phyloP scores from a whole-genome alignment of 1,140 invertebrate species.

The Lepidostoma basale region DNA sequence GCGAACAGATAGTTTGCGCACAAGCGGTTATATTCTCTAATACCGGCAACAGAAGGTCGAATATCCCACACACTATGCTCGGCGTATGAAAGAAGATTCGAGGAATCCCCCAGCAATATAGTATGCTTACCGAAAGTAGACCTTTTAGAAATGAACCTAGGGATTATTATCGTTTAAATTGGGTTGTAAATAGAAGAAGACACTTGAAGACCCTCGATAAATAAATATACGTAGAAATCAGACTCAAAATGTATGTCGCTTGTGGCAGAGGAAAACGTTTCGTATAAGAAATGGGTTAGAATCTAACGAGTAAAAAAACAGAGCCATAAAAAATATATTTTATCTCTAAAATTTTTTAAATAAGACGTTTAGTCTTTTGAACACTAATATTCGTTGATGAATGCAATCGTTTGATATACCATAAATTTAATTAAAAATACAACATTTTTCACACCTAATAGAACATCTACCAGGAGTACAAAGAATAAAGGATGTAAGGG shows the following conservation, averaged over 20 bases:
- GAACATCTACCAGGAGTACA: no score
- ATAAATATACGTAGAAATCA: background rate
- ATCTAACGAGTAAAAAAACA: no score
- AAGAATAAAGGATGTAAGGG: no score
- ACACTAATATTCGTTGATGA: no score
- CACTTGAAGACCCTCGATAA: conserved; percentile 28
- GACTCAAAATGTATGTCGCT: background rate
- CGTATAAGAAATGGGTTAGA: no score
- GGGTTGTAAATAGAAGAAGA: conserved; percentile 17
- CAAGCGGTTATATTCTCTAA: conserved; percentile 8
- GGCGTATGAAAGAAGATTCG: conserved; percentile 26
- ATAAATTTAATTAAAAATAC: no score
- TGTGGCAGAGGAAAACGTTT: no score
- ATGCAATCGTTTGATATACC: no score
- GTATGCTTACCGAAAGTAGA: background rate
- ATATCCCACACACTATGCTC: background rate
- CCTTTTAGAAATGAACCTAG: background rate
- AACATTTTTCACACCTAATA: no score
- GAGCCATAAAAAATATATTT: no score
- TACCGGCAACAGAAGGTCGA: background rate
- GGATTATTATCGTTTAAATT: background rate
- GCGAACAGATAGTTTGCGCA: conserved; percentile 28
- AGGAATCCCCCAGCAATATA: conserved; percentile 17
- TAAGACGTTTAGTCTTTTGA: no score
- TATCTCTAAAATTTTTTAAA: no score